A percentile compares a stretch with the other conserved stretches of the same genome.
These are phyloP conservation scores for Hycleus cichorii DNA, from an alignment of 1,140 invertebrate species.

Conservation along the genomic window DNA sequence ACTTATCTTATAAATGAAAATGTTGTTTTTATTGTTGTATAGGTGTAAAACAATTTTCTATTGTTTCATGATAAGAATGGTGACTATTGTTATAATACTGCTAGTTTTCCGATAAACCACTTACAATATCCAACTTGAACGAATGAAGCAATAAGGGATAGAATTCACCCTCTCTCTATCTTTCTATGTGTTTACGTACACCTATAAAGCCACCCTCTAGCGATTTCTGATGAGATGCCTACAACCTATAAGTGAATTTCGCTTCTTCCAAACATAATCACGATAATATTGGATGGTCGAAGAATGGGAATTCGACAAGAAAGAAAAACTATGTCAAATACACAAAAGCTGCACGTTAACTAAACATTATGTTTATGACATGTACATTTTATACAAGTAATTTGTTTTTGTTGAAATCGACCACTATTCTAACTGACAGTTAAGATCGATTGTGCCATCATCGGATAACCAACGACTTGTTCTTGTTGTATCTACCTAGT, in stretches of 20 bases:
- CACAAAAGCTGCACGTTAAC: slow-evolving; percentile 21
- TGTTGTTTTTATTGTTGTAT: too few relatives aligned
- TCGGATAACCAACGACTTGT: background rate
- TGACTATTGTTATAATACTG: too few relatives aligned
- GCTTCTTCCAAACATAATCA: background rate
- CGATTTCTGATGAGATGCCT: slow-evolving; percentile 15
- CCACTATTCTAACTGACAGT: slow-evolving; percentile 14
- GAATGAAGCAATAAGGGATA: slow-evolving; percentile 19
- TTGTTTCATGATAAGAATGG: too few relatives aligned
- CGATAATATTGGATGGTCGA: background rate
- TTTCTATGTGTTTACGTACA: slow-evolving; percentile 23
- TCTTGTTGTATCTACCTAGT: background rate
- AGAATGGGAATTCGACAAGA: background rate
- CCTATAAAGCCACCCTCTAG: slow-evolving; percentile 29
- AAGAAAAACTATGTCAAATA: slow-evolving; percentile 22
- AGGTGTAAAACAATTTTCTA: too few relatives aligned
- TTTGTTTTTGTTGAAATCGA: slow-evolving; percentile 23
- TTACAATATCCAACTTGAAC: slow-evolving; percentile 13
- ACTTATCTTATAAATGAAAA: too few relatives aligned
- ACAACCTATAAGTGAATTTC: background rate
- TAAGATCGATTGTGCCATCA: slow-evolving; percentile 29
- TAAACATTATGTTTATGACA: slow-evolving; percentile 27
- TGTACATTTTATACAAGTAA: slow-evolving; percentile 27
- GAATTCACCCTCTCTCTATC: slow-evolving; percentile 4
- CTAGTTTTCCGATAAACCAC: slow-evolving; percentile 6